Conservation (phyloP, 2,888 invertebrate species). For the Cacoxenus indagator region DNA sequence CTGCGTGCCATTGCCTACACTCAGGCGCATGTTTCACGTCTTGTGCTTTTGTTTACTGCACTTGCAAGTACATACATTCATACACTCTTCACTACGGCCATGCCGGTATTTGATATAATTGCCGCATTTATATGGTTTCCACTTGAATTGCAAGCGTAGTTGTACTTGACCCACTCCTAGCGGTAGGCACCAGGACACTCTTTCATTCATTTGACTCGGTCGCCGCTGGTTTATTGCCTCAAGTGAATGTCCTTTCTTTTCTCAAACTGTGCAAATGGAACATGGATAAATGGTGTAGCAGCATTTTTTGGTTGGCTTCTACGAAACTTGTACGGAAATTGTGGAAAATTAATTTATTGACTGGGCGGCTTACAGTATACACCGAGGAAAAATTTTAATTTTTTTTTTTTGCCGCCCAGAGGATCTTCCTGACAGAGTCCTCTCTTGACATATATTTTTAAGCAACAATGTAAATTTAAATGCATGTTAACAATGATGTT, state of each 20-base stretch:
- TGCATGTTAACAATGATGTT: too few species aligned
- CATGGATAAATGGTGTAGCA: constrained; percentile 14
- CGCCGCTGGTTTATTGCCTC: constrained; percentile 10
- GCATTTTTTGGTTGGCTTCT: constrained; percentile 24
- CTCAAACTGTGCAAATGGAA: background rate
- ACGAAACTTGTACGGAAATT: constrained; percentile 52
- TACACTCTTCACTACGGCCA: too few species aligned
- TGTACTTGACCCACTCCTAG: background rate
- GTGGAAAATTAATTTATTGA: constrained; percentile 58
- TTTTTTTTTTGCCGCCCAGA: too few species aligned
- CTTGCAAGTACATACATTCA: too few species aligned
- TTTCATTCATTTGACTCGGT: background rate
- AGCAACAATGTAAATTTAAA: too few species aligned
- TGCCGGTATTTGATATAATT: too few species aligned
- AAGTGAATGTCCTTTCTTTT: background rate
- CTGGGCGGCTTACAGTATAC: constrained; percentile 28
- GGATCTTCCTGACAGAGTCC: too few species aligned
- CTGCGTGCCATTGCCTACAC: background rate
- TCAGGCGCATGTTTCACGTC: background rate
- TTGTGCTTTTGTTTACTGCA: background rate
- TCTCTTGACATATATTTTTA: background rate
- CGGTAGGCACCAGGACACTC: background rate
- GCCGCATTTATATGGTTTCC: constrained; percentile 62
- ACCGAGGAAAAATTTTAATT: constrained; percentile 20
- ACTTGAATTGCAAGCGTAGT: constrained; percentile 49